Evolutionary conservation across 2,113 vertebrate genomes (phyloP), one percentile per base, ranked within the genome.

Genomic region (Seriola aureovittata): DNA sequence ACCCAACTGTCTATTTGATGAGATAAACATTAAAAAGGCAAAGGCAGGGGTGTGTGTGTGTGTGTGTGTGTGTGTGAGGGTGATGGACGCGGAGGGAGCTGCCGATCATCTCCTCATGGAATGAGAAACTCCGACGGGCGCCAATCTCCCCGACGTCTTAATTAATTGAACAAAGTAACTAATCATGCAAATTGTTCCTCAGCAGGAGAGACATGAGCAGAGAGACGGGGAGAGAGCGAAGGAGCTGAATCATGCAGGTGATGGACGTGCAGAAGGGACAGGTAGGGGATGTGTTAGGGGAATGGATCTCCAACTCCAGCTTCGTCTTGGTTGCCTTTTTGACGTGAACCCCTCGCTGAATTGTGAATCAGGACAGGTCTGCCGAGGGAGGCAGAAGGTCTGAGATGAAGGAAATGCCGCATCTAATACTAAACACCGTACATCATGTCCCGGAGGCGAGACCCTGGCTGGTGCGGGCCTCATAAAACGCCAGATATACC

Each of bases 121-220:
- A 71, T 1, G 1, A 80, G 62, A 63, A 69, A 76, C 71, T 71
- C 73, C 1, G 9, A 42, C 40, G 29, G 78, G 44, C 42, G 23
- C 57, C 71, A 57, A 85, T 82, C 57, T 92, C 81, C 73, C 81
- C 64, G 6, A 8, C 8, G 85, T 82, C 75, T 82, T 85, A 81
- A 91, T 93, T 90, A 91, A 90, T 66, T 84, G 79, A 82, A 86
- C 84, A 82, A 92, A 88, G 70, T 71, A 79, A 85, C 75, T 82
- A 87, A 91, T 92, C 85, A 86, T 84, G 82, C 66, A 89, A 90
- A 85, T 79, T 74, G 69, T 66, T 80, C 40, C 63, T 68, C 46
- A 10, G 78, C 29, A 25, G 79, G 73, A 62, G 71, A 3, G 50
- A 62, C 32, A 13, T 19, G 36, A 81, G 64, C 68, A 52, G 50